Base-by-base conservation (phyloP, 2,113 vertebrate species). In the Charina bottae region DNA sequence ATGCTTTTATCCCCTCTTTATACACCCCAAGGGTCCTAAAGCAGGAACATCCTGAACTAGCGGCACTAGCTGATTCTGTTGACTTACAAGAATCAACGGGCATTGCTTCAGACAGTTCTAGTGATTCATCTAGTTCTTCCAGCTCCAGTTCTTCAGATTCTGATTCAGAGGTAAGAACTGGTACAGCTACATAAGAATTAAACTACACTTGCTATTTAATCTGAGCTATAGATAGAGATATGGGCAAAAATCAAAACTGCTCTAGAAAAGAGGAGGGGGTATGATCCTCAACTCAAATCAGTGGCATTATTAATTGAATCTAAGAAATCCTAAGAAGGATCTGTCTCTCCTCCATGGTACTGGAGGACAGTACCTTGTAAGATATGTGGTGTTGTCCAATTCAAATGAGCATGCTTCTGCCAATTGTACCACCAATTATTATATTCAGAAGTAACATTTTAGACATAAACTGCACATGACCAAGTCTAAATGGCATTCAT, bases 71-170 rank as follows among this genome's bases (percentile, higher is more conserved):
- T 0, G 99, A 99, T 95, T 98, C 98, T 0, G 99, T 99, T 89
- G 99, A 99, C 94, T 98, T 99, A 42, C 99, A 99, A 96, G 99
- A 99, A 94, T 99, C 99, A 0, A 99, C 99, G 0, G 99, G 99
- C 60, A 99, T 99, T 26, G 99, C 99, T 8, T 99, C 99, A 0
- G 99, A 99, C 97, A 99, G 98, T 94, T 99, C 99, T 85, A 99
- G 99, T 0, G 99, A 99, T 97, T 99, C 99, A 0, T 99, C 99
- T 0, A 99, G 99, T 1, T 99, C 99, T 1, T 99, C 99, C 0
- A 99, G 99, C 68, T 99, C 99, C 93, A 99, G 98, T 95, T 99
- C 99, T 0, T 99, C 99, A 0, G 98, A 99, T 96, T 99, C 99
- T 0, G 98, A 98, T 96, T 99, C 99, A 0, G 98, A 99, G 95